These are phyloP conservation scores for Glossophaga mutica DNA, from an alignment of 2,797 vertebrate genomes.

Conservation along the genomic window DNA sequence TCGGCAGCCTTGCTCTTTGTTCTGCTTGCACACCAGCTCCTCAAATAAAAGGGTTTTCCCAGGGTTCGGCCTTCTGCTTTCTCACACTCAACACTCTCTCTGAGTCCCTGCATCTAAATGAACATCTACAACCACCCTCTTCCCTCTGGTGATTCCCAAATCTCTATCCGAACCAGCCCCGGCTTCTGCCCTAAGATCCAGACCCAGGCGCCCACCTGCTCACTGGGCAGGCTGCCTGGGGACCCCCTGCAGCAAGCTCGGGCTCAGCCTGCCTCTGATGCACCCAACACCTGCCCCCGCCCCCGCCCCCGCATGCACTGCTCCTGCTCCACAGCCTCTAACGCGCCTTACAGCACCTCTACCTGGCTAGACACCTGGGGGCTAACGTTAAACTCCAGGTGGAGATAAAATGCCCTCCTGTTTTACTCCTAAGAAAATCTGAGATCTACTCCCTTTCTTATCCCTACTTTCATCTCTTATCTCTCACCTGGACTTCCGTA, in stretches of 20 bases:
- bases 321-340: neutral
- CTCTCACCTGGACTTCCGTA: neutral
- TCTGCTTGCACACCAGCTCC: neutral
- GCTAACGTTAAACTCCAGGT: neutral
- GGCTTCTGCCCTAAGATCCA: neutral
- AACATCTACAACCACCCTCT: neutral
- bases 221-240: too few relatives aligned
- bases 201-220: too few relatives aligned
- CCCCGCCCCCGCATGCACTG: neutral
- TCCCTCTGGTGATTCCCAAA: neutral
- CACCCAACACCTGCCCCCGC: neutral
- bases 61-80: neutral
- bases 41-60: neutral
- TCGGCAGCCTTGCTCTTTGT: neutral
- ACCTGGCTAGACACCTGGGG: neutral
- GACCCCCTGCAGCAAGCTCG: neutral
- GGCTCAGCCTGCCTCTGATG: neutral
- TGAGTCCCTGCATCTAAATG: neutral
- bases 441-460: neutral
- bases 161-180: neutral
- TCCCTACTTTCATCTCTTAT: neutral
- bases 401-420: neutral
- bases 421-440: neutral
- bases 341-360: neutral
- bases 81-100: neutral